Evolutionary conservation across 2,113 vertebrate species (phyloP).

Genomic region (Melozone crissalis): DNA sequence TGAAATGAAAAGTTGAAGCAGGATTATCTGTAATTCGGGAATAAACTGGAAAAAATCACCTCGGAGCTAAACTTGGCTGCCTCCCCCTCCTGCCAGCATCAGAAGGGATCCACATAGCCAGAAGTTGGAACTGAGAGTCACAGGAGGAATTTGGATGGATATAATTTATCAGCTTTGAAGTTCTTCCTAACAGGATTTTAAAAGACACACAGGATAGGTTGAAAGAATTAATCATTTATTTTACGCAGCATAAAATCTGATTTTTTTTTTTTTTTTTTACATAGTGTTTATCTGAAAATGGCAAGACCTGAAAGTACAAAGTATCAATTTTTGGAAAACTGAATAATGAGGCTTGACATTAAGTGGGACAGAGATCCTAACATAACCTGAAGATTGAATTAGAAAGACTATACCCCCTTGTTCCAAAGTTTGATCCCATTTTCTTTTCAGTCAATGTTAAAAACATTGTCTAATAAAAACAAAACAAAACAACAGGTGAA

Average conservation of each 20-base stretch:
- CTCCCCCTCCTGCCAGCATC: not conserved
- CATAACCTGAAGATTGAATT: not conserved
- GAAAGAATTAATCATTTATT: constrained; percentile 69
- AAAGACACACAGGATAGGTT: not conserved
- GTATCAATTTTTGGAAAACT: constrained; percentile 40
- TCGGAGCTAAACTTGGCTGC: not conserved
- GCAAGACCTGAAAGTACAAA: constrained; percentile 52
- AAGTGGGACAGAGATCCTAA: not conserved
- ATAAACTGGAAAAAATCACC: not conserved
- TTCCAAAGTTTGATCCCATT: not conserved
- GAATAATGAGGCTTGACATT: not conserved
- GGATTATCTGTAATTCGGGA: not conserved
- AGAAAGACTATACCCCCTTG: not conserved
- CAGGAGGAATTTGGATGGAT: not conserved
- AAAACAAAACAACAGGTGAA: not conserved
- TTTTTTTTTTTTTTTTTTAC: constrained; percentile 47
- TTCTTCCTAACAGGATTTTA: not conserved
- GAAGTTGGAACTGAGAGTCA: too few species aligned
- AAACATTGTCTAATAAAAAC: not conserved
- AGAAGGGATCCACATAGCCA: not conserved
- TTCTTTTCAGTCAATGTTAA: not conserved
- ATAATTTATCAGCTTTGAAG: not conserved
- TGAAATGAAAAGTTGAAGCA: not conserved
- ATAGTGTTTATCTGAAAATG: constrained; percentile 27
- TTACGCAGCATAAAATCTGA: constrained; percentile 18